Conservation (phyloP, 1,140 invertebrate species). For the Acromyrmex echinatior region DNA sequence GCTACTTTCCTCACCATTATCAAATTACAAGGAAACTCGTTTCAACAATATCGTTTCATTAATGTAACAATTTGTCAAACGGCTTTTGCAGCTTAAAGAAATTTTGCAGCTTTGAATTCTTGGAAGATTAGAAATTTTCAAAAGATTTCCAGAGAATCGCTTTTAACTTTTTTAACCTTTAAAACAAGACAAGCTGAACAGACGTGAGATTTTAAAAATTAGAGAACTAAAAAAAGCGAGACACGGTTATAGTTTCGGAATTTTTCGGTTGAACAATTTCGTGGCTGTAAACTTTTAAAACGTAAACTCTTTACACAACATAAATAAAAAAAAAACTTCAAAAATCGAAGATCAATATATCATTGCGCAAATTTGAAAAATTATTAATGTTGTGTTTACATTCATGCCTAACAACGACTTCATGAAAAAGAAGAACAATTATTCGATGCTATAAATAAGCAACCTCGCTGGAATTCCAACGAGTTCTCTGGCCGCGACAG, state of each 20-base stretch:
- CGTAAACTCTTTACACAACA: not conserved
- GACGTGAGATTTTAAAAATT: not conserved
- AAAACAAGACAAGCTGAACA: not conserved
- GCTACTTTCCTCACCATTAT: not conserved
- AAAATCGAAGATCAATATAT: not conserved
- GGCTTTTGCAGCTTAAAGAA: not conserved
- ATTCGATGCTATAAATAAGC: conserved; percentile 64
- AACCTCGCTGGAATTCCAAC: conserved; percentile 66
- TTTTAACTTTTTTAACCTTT: not conserved
- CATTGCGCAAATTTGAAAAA: not conserved
- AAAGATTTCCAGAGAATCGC: not conserved
- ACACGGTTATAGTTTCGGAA: not conserved
- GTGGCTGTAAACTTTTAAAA: not conserved
- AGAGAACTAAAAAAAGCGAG: not conserved
- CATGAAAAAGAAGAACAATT: conserved; percentile 65
- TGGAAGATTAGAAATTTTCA: not conserved
- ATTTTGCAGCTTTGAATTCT: not conserved
- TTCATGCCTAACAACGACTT: conserved; percentile 1
- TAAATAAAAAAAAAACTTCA: not conserved
- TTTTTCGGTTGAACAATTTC: not conserved
- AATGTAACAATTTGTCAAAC: not conserved
- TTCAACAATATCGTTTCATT: not conserved
- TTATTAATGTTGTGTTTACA: not conserved
- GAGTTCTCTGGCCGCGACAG: conserved; percentile 64
- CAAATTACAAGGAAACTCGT: conserved; percentile 35